Evolutionary conservation across 2,113 vertebrate genomes (phyloP), one percentile per base, ranked within the genome.

Genomic region (Clarias batrachus): DNA sequence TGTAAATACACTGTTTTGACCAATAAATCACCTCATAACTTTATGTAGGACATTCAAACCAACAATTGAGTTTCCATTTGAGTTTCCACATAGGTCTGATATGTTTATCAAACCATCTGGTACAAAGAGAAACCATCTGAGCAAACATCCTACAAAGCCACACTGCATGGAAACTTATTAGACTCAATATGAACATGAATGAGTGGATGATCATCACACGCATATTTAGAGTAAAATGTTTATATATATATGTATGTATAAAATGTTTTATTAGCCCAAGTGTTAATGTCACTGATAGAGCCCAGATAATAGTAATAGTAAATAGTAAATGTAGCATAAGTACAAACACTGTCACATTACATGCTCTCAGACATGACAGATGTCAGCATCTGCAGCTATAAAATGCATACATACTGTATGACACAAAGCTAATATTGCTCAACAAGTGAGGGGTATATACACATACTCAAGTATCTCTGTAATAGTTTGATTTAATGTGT

Each of bases 281-380:
- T 30, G 76, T 27, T 48, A 37, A 25, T 82, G 59, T 27, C 54
- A 30, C 12, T 62, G 76, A 23, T 41, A 78, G 13, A 56, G 21
- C 56, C 23, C 74, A 27, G 78, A 41, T n/a, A n/a, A n/a, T n/a
- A n/a, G n/a, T n/a, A n/a, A n/a, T n/a, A n/a, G n/a, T n/a, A n/a
- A n/a, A n/a, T n/a, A n/a, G 90, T 91, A 83, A 90, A 91, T 89
- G 78, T 89, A 90, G 88, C 89, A 92, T 89, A 90, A 93, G 90
- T 90, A 12, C 65, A 68, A 17, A 89, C 12, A 11, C 90, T 92
- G 90, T 93, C 89, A 92, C 81, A 93, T 93, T 91, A 92, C 90
- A 86, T 90, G 80, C 86, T 54, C 79, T 27, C 23, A 60, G n/a
- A 94, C 93, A 94, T 92, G 87, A 88, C 83, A 94, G 91, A 93